These are phyloP conservation scores for Puma concolor DNA, from an alignment of 2,113 vertebrate genomes.

Conservation along the genomic window DNA sequence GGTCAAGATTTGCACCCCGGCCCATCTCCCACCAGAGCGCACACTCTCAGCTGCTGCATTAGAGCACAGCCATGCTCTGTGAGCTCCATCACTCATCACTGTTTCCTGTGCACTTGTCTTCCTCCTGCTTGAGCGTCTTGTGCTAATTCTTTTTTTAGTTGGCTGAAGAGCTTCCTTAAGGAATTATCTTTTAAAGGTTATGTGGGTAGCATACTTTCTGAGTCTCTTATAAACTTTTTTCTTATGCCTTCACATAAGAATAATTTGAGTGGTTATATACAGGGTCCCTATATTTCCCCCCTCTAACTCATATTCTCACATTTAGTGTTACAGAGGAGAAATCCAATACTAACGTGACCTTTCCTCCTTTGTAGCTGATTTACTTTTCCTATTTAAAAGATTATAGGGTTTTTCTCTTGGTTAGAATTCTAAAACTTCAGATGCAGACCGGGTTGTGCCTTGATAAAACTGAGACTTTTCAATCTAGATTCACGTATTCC, in stretches of 20 bases:
- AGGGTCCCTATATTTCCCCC: background rate
- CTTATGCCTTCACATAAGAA: background rate
- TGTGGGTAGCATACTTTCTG: background rate
- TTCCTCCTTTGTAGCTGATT: background rate
- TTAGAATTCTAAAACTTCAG: background rate
- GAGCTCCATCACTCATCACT: rapidly evolving
- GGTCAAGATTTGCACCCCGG: background rate
- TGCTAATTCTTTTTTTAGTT: background rate
- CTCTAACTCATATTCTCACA: background rate
- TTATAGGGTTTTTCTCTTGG: background rate
- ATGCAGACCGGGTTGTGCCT: background rate
- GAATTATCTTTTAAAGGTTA: background rate
- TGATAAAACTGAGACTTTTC: background rate
- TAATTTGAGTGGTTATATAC: background rate
- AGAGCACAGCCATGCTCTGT: background rate
- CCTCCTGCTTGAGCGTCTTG: background rate
- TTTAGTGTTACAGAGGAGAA: background rate
- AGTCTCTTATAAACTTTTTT: background rate
- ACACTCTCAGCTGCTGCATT: background rate
- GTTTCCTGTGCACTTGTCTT: background rate
- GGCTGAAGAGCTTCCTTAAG: background rate
- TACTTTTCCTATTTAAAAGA: background rate
- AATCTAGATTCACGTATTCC: background rate
- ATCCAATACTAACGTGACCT: background rate
- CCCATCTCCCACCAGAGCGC: too few relatives aligned